Evolutionary conservation across 2,797 vertebrate species (phyloP).

Genomic region (Clamator glandarius): DNA sequence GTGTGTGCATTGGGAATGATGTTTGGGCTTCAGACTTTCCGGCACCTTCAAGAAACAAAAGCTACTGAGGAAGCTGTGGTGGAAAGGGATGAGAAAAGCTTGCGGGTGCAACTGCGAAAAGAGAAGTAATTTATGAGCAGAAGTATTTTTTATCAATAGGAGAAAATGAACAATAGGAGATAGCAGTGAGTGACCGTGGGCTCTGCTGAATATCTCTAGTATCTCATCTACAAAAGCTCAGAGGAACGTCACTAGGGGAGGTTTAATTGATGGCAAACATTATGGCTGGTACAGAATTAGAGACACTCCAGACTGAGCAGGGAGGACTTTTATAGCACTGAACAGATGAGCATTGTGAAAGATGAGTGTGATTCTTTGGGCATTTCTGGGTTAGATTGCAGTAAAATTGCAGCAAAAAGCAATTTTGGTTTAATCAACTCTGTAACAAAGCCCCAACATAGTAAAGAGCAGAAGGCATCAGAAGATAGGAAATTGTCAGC

Average conservation of each 20-base stretch:
- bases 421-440: conserved; percentile 60
- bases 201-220: neutral
- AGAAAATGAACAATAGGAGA: neutral
- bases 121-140: neutral
- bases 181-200: neutral
- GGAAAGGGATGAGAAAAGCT: neutral
- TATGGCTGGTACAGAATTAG: neutral
- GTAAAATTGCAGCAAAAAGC: conserved; percentile 31
- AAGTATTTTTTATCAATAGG: neutral
- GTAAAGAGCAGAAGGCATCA: conserved; percentile 31
- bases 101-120: neutral
- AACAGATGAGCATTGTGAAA: conserved; percentile 64
- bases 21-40: neutral
- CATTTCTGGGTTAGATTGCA: conserved; percentile 37
- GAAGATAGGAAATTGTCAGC: conserved; percentile 43
- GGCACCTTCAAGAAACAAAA: neutral
- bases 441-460: neutral
- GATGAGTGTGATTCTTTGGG: conserved; percentile 68
- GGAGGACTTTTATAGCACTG: conserved; percentile 40
- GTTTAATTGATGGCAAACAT: conserved; percentile 5
- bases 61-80: neutral
- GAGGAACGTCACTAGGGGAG: neutral
- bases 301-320: neutral
- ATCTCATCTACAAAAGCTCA: neutral
- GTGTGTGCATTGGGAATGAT: rapidly evolving